phyloP scores from a whole-genome alignment of 1,140 invertebrate species.

The Thereuonema tuberculata region DNA sequence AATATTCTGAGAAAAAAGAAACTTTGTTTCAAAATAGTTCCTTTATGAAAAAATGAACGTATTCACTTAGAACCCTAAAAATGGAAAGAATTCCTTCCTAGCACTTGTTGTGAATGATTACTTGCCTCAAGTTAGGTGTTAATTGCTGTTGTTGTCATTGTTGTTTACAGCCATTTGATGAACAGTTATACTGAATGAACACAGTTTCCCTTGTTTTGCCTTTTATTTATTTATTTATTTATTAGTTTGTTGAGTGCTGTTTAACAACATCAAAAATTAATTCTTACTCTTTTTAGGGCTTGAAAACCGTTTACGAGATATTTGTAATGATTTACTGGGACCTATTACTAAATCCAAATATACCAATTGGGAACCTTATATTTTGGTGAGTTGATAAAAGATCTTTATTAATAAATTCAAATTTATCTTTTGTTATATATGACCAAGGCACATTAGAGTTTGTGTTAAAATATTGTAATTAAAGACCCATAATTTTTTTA shows the following conservation, averaged over 20 bases:
- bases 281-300: conserved; percentile 34
- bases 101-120: neutral
- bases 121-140: neutral
- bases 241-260: no score
- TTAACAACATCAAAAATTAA: no score
- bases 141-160: neutral
- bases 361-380: conserved; percentile 29
- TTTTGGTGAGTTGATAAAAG: conserved; percentile 35
- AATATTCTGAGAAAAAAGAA: no score
- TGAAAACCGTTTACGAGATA: conserved; percentile 48
- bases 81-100: no score
- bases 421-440: no score
- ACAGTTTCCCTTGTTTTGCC: neutral
- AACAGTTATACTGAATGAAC: neutral
- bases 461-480: conserved; percentile 14
- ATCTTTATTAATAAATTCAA: no score
- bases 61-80: no score
- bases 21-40: no score
- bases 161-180: neutral
- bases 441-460: conserved; percentile 7
- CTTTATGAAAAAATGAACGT: no score
- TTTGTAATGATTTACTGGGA: conserved; percentile 59
- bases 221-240: conserved; percentile 3
- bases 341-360: conserved; percentile 43
- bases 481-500: neutral